Evolutionary conservation across 2,888 invertebrate genomes (phyloP), one percentile per base, ranked within the genome.

Genomic region (Eupithecia subumbrata): DNA sequence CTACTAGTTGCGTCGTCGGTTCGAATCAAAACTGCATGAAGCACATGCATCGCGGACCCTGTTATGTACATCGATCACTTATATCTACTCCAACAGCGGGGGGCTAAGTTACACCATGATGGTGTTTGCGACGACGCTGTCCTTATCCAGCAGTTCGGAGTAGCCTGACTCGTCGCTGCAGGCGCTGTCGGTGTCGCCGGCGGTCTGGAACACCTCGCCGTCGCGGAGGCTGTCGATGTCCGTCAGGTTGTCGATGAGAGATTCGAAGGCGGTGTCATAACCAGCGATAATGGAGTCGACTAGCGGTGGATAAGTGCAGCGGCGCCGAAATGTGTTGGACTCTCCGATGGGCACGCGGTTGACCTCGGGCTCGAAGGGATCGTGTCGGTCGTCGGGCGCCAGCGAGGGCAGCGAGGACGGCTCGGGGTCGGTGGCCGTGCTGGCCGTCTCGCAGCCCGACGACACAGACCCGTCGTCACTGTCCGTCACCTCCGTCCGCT

Each of bases 101-200:
- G 73, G 63, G 63, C 2, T 69, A 73, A 60, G 34, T 76, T 81
- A 81, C 64, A 95, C 95, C 94, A 95, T 95, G 73, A 95, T 95
- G 73, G 95, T 95, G 79, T 90, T 95, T 18, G 93, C 95, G 30
- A 95, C 94, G 72, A 94, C 88, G 80, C 95, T 94, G 30, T 95
- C 94, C 84, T 93, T 94, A 40, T 96, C 97, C 79, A 96, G 92
- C 76, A 95, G 95, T 88, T 98, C 98, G 43, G 98, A 98, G 91
- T 98, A 98, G 5, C 98, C 98, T 75, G 98, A 98, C 89, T 98
- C 98, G 86, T 98, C 98, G 89, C 98, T 98, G 87, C 97, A 97
- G 79, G 97, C 98, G 85, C 98, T 98, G 85, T 97, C 97, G 81
- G 95, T 97, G 84, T 97, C 97, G 71, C 96, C 96, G 0, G 85